These are phyloP conservation scores for Tetramorium alpestre DNA, from an alignment of 1,140 invertebrate genomes.

Conservation along the genomic window DNA sequence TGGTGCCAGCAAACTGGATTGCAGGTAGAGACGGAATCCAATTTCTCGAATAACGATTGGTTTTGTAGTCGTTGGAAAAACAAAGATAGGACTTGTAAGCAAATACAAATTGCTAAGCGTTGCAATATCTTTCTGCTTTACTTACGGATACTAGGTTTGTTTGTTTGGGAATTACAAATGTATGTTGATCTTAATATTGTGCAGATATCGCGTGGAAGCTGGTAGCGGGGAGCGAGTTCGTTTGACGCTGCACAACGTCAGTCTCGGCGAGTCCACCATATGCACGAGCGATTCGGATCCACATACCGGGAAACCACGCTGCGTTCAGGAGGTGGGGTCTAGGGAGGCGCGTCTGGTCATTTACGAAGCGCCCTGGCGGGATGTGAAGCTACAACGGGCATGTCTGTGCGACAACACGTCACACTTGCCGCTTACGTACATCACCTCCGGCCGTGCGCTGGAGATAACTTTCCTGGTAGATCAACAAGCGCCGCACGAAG, in stretches of 20 bases:
- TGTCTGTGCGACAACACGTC: conserved; percentile 91
- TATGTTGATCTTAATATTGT: conserved; percentile 71
- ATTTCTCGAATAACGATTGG: neutral
- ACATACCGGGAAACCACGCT: conserved; percentile 88
- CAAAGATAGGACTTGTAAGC: neutral
- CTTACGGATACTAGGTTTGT: neutral
- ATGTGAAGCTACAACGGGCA: conserved; percentile 87
- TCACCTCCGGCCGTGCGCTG: conserved; percentile 88
- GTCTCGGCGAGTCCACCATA: conserved; percentile 88
- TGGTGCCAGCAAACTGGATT: conserved; percentile 90
- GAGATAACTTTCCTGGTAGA: conserved; percentile 89
- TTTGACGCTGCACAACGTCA: conserved; percentile 90
- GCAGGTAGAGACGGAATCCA: conserved; percentile 74
- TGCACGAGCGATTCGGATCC: conserved; percentile 91
- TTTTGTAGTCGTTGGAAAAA: neutral
- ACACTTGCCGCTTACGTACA: conserved; percentile 87
- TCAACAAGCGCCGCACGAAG: conserved; percentile 89
- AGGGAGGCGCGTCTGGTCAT: conserved; percentile 87
- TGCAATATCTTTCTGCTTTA: neutral
- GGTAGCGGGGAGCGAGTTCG: conserved; percentile 88
- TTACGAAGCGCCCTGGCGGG: conserved; percentile 89
- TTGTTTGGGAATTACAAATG: neutral
- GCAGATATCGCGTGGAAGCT: conserved; percentile 91
- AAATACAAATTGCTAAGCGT: neutral
- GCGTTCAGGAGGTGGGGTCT: conserved; percentile 86